phyloP scores from a whole-genome alignment of 2,113 vertebrate genomes.

The Clarias macrocephalus region DNA sequence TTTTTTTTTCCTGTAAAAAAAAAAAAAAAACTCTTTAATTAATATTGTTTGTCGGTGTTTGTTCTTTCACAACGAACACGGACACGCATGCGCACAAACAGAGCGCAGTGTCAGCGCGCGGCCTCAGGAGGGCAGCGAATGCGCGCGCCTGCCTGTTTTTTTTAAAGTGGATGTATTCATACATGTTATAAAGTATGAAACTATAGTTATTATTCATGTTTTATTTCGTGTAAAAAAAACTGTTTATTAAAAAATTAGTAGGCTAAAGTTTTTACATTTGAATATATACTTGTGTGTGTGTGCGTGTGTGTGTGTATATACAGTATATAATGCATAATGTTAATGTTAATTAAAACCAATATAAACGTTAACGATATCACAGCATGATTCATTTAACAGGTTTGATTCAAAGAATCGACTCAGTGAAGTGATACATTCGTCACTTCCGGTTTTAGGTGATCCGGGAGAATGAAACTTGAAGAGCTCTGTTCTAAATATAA shows the following conservation, averaged over 20 bases:
- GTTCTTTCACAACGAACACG: background rate
- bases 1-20: background rate
- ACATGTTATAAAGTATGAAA: background rate
- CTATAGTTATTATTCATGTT: background rate
- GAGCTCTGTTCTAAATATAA: constrained; percentile 25
- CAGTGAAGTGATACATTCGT: background rate
- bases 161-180: background rate
- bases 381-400: background rate
- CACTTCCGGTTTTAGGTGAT: background rate
- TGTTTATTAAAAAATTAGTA: no score
- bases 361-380: background rate
- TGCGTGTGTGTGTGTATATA: no score
- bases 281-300: no score
- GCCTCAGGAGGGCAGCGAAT: background rate
- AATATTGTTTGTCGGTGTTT: background rate
- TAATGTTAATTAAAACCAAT: background rate
- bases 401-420: background rate
- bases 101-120: background rate
- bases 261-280: no score
- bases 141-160: background rate
- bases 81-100: background rate
- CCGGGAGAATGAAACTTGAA: background rate
- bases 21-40: background rate
- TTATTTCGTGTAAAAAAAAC: no score
- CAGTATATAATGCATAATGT: no score